phyloP scores from a whole-genome alignment of 2,113 vertebrate species.

The Carlito syrichta region DNA sequence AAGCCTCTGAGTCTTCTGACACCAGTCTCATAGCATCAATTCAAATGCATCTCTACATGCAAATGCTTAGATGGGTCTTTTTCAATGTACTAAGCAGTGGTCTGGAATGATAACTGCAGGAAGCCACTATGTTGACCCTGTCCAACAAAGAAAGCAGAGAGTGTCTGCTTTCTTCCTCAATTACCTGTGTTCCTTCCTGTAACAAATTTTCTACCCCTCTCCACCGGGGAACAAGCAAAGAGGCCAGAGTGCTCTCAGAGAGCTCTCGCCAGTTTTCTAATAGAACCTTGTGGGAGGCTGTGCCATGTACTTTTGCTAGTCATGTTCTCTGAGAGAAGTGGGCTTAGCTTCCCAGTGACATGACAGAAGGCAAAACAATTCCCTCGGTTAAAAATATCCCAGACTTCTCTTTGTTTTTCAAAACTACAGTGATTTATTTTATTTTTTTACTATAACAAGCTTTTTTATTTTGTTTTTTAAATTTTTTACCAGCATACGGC shows the following conservation, averaged over 20 bases:
- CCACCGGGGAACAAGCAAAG: background rate
- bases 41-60: background rate
- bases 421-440: background rate
- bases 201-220: rapidly evolving
- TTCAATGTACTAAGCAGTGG: background rate
- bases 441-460: no score
- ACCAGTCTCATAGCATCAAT: constrained; percentile 41
- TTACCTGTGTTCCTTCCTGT: background rate
- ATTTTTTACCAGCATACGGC: no score
- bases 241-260: background rate
- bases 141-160: background rate
- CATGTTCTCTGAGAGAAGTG: background rate
- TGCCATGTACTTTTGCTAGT: background rate
- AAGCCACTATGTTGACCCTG: background rate
- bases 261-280: background rate
- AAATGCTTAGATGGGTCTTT: constrained; percentile 16
- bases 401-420: background rate
- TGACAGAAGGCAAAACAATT: background rate
- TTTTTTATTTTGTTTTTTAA: no score
- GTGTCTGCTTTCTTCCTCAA: background rate
- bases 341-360: background rate
- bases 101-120: background rate
- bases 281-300: background rate
- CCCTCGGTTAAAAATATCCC: background rate
- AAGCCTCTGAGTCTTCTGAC: constrained; percentile 64